phyloP scores from a whole-genome alignment of 2,888 invertebrate genomes.

The Phalera bucephala region DNA sequence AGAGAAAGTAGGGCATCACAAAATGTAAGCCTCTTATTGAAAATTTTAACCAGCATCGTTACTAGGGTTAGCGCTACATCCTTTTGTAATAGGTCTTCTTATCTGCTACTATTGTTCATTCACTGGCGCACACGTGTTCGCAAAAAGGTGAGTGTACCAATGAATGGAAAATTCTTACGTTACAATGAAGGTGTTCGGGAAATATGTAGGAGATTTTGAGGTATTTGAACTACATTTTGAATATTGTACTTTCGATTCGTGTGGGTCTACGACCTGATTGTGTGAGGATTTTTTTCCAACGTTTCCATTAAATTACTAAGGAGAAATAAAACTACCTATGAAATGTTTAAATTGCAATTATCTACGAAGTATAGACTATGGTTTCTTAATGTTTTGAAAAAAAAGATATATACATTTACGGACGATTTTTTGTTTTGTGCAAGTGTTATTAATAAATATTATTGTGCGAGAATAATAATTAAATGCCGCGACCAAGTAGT shows the following conservation, averaged over 20 bases:
- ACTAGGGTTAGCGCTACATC: conserved; percentile 30
- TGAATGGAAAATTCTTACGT: conserved; percentile 18
- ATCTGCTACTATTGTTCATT: conserved; percentile 31
- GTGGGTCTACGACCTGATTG: neutral
- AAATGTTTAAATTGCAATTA: no score
- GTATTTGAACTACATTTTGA: neutral
- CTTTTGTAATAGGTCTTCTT: conserved; percentile 20
- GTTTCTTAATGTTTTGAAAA: no score
- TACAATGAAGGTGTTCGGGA: neutral
- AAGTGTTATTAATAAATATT: no score
- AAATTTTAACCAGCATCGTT: conserved; percentile 3
- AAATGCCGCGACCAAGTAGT: no score
- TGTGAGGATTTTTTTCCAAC: no score
- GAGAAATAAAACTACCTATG: no score
- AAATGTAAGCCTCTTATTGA: neutral
- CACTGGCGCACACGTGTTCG: conserved; percentile 25
- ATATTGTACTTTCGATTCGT: neutral
- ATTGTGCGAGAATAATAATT: no score
- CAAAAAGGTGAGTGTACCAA: conserved; percentile 6
- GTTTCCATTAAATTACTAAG: no score
- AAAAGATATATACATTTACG: no score
- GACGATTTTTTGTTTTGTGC: no score
- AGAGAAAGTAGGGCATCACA: no score
- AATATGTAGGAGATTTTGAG: neutral
- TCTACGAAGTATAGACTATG: no score